Conservation (phyloP, 1,140 invertebrate genomes). For the Solenopsis fugax region DNA sequence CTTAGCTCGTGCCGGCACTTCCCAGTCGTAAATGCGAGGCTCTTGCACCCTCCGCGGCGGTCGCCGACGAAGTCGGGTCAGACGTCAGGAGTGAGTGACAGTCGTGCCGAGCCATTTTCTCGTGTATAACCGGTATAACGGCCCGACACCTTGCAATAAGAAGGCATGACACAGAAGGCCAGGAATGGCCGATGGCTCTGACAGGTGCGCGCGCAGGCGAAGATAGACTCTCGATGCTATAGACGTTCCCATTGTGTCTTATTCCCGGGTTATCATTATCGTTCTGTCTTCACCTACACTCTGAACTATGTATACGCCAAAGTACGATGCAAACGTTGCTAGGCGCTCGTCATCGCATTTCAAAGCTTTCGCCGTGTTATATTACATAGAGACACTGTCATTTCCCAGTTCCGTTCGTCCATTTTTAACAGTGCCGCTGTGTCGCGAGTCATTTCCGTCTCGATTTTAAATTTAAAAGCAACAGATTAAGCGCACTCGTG, state of each 20-base stretch:
- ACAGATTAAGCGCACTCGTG: background rate
- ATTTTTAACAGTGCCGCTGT: constrained; percentile 16
- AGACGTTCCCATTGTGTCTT: constrained; percentile 67
- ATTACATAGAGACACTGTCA: constrained; percentile 18
- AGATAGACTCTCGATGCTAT: constrained; percentile 42
- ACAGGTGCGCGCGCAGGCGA: constrained; percentile 67
- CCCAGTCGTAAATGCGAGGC: constrained; percentile 64
- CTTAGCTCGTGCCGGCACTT: constrained; percentile 43
- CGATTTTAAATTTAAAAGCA: constrained; percentile 16
- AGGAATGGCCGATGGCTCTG: constrained; percentile 66
- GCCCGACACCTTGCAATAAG: constrained; percentile 41
- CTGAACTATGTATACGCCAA: constrained; percentile 68
- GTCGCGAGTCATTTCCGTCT: background rate
- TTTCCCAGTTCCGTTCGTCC: background rate
- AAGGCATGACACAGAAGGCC: constrained; percentile 30
- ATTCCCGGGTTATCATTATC: constrained; percentile 73
- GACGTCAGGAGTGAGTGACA: constrained; percentile 48
- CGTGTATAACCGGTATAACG: constrained; percentile 47
- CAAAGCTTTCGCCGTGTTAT: constrained; percentile 13
- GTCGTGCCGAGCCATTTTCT: constrained; percentile 55
- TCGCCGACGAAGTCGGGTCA: constrained; percentile 43
- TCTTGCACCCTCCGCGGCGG: constrained; percentile 21
- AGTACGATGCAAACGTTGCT: constrained; percentile 26
- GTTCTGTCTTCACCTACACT: constrained; percentile 69
- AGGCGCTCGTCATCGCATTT: constrained; percentile 25